A percentile compares a stretch with the other conserved stretches of the same genome.
phyloP scores from a whole-genome alignment of 2,888 invertebrate species.

The Lycocerus yunnanus region DNA sequence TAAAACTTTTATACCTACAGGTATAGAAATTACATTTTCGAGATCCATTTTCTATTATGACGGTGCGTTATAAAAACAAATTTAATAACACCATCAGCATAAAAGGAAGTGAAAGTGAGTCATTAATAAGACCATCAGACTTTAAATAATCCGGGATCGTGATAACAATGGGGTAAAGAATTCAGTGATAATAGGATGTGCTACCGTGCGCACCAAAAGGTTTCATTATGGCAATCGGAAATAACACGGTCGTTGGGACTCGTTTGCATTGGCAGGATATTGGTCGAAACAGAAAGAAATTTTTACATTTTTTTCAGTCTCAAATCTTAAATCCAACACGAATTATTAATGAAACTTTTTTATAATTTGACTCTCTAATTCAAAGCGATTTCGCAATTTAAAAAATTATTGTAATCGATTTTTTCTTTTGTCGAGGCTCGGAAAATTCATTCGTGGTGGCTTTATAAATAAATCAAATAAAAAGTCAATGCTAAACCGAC shows the following conservation, averaged over 20 bases:
- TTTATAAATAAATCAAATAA: neutral
- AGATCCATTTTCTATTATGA: conserved; percentile 36
- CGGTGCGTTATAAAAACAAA: conserved; percentile 41
- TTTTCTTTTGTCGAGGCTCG: neutral
- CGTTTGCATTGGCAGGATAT: conserved; percentile 24
- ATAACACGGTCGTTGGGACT: conserved; percentile 38
- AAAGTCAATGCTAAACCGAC: neutral
- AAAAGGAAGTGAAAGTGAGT: conserved; percentile 41
- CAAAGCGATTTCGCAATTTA: neutral
- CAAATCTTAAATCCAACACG: neutral
- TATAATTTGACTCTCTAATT: neutral
- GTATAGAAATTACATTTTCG: conserved; percentile 18
- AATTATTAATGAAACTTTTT: neutral
- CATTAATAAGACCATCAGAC: conserved; percentile 46
- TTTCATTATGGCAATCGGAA: conserved; percentile 43
- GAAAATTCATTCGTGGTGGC: neutral
- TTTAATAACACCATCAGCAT: conserved; percentile 43
- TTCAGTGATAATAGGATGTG: conserved; percentile 44
- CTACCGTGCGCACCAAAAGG: conserved; percentile 39
- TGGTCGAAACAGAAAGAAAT: conserved; percentile 6
- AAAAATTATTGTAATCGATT: neutral
- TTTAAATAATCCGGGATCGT: conserved; percentile 45
- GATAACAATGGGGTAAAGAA: conserved; percentile 47
- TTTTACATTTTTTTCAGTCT: neutral
- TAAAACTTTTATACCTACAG: conserved; percentile 1